Base-by-base conservation (phyloP, 2,888 invertebrate species). In the Drosophila nigricruria region DNA sequence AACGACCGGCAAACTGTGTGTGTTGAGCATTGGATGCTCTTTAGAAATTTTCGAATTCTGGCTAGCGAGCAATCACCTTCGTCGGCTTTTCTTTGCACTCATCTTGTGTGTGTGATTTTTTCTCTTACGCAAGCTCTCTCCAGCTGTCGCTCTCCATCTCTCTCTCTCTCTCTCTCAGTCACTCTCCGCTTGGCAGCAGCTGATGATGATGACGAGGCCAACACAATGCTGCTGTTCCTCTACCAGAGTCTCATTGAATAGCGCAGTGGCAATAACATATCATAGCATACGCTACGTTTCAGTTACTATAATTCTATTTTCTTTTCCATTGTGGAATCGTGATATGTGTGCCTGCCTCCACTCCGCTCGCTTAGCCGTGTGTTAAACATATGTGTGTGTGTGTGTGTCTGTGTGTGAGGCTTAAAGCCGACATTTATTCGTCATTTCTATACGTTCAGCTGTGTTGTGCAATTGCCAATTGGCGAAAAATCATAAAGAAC, bases 161-260 rank as follows among this genome's bases (percentile, higher is more conserved):
- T 32, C 52, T 65, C 40, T 18, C 25, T 30, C 27, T 53, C 30
- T 49, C 30, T 5, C 10, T 49, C 49, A 9, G 16, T 16, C 30
- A 45, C 10, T 60, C 34, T 73, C 23, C 56, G 47, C 52, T 40
- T 49, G 45, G 56, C 34, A 71, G 57, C 32, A 78, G 74, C 78
- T 77, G 73, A 63, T 69, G 73, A 56, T 68, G 75, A 69, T 73
- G 78, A 56, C 59, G 64, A 47, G 69, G 78, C 72, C 57, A 59
- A 32, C 49, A 56, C 54, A 18, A 16, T 66, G 53, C 20, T 23
- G 30, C 27, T 23, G 54, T 45, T 54, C 52, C 75, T 71, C 42
- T 47, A 9, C 40, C 79, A 74, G 74, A 77, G 45, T 74, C 61
- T 47, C 47, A 50, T 52, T 45, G 79, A 36, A 45, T 60, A 73